Base-by-base conservation (phyloP, 2,888 invertebrate genomes). In the Orgyia antiqua region DNA sequence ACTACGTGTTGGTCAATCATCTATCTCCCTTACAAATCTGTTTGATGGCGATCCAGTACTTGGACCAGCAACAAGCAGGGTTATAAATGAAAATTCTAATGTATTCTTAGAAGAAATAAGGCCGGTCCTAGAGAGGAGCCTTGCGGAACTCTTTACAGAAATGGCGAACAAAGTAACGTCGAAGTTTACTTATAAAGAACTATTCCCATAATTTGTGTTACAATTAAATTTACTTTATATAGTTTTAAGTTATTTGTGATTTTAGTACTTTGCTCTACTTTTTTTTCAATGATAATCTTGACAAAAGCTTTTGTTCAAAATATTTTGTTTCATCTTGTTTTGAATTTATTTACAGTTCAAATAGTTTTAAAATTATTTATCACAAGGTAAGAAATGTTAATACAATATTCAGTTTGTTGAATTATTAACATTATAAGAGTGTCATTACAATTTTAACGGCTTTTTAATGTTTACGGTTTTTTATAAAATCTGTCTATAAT, bases 121-220 rank as follows among this genome's bases (percentile, higher is more conserved):
- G 41, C 92, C 92, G 4, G 89, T 89, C 11, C 59, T 92, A 54
- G 92, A 92, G 55, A 70, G 83, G 24, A 87, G 90, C 9, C 78
- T 92, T 24, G 87, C 89, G 2, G 89, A 90, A 26, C 88, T 91
- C 35, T 91, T 93, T 51, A 91, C 91, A 0, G 89, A 89, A 41
- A 90, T 92, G 58, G 90, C 92, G 0, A 92, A 92, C 55, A 90
- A 89, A 64, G 91, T 93, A 39, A 91, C 91, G 0, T 80, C 88
- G 8, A 88, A 88, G 32, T 92, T 92, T 59, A 90, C 91, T 2
- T 92, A 91, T 58, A 87, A 90, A 43, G 92, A 92, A 79, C 71
- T 93, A 31, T 92, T 92, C 58, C 91, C 92, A 13, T 87, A 62
- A 73, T 56, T 30, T 31, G 31, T 40, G 32, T 13, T 42, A 18